These are phyloP conservation scores for Myiagra hebetior DNA, from an alignment of 2,113 vertebrate genomes.

Conservation along the genomic window DNA sequence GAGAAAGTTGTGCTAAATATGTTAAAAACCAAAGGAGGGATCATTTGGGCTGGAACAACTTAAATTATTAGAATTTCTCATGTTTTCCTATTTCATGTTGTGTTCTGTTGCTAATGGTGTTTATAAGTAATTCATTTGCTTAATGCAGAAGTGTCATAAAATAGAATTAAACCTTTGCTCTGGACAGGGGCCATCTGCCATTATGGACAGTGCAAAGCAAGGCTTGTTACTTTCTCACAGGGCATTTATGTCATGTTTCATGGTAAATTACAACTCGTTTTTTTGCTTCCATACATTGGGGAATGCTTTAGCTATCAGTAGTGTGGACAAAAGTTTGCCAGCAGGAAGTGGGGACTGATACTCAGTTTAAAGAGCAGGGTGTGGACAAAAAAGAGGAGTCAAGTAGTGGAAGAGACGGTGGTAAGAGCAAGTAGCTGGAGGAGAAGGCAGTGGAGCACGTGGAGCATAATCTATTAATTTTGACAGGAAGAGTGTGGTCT, in stretches of 20 bases:
- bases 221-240: neutral
- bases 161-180: neutral
- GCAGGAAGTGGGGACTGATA: neutral
- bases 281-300: neutral
- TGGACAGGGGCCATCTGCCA: neutral
- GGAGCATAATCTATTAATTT: neutral
- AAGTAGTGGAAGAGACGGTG: neutral
- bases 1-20: neutral
- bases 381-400: neutral
- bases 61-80: neutral
- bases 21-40: neutral
- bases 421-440: neutral
- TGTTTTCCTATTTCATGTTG: neutral
- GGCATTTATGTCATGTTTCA: neutral
- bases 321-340: neutral
- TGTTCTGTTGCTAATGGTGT: neutral
- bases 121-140: neutral
- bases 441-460: neutral
- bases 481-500: neutral
- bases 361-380: neutral
- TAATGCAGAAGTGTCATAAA: neutral
- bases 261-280: neutral
- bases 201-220: neutral
- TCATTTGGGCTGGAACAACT: neutral
- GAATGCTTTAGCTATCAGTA: neutral